Evolutionary conservation across 1,140 invertebrate genomes (phyloP).

Genomic region (Zaprionus inermis): DNA sequence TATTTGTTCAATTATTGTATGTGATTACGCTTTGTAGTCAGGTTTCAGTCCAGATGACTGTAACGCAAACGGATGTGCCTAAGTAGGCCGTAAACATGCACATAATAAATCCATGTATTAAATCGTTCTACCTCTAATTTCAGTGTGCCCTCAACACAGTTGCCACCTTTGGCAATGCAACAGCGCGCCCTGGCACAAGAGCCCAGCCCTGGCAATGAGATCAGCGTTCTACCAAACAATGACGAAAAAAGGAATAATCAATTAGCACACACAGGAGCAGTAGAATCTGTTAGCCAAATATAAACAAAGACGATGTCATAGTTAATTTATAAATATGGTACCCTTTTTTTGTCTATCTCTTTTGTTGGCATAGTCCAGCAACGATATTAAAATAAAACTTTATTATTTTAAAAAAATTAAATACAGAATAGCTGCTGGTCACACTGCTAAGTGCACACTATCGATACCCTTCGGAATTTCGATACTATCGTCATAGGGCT

Average conservation of each 20-base stretch:
- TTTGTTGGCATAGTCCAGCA: background rate
- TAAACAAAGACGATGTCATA: slow-evolving; percentile 7
- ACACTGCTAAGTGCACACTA: slow-evolving; percentile 3
- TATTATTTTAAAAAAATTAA: slow-evolving; percentile 1
- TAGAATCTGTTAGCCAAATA: slow-evolving; percentile 42
- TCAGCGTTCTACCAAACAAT: slow-evolving; percentile 8
- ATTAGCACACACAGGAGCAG: slow-evolving; percentile 24
- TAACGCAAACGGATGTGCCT: background rate
- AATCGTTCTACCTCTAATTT: background rate
- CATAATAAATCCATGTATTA: background rate
- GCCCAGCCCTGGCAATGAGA: background rate
- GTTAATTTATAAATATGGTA: background rate
- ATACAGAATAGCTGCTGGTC: slow-evolving; percentile 1
- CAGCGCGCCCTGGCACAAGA: background rate
- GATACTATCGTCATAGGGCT: background rate
- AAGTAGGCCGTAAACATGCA: slow-evolving; percentile 20
- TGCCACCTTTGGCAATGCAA: background rate
- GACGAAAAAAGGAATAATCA: background rate
- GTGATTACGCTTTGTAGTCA: slow-evolving; percentile 15
- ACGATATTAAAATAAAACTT: background rate
- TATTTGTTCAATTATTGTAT: background rate
- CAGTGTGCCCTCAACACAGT: background rate
- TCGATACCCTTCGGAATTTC: background rate
- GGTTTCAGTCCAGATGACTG: slow-evolving; percentile 5
- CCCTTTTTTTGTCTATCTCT: background rate